Base-by-base conservation (phyloP, 2,888 invertebrate genomes). In the Tachystola acroxantha region DNA sequence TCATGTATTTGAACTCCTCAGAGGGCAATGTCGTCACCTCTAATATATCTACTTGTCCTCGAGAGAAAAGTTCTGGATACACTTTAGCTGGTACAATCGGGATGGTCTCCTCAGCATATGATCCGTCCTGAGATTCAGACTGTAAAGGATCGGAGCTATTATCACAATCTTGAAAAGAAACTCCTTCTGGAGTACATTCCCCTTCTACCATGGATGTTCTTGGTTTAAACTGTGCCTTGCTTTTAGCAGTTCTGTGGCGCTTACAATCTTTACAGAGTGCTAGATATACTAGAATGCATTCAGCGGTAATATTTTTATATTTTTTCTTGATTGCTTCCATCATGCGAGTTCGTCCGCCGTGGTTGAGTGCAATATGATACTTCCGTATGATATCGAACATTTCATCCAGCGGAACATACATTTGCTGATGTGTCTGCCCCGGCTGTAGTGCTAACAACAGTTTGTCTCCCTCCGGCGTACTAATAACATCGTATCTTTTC, bases 21-120 rank as follows among this genome's bases (percentile, higher is more conserved):
- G 42, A 44, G 1, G 47, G 34, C 20, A 64, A 59, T 3, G 52
- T 60, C 7, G 66, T 62, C 0, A 73, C 70, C 10, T 64, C 53
- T 9, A 76, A 39, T 34, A 74, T 57, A 27, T 74, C 74, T 7
- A 73, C 50, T 60, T 75, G 76, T 0, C 67, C 72, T 6, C 73
- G 55, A 2, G 61, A 67, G 49, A 57, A 66, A 2, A 70, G 49
- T 36, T 76, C 74, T 3, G 66, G 63, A 35, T 57, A 57, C 33
- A 46, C 52, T 29, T 42, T 45, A 7, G 30, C 27, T 13, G 7
- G 13, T 7, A 1, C 7, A 5, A 4, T 33, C 7, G 9, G 7
- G 25, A 3, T 11, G 11, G 4, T 22, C 3, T 1, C 11, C 4
- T 22, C n/a, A 22, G 11, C 12, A 11, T 32, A 5, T 9, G 11